Evolutionary conservation across 1,140 invertebrate species (phyloP).

Genomic region (Scylla paramamosain): DNA sequence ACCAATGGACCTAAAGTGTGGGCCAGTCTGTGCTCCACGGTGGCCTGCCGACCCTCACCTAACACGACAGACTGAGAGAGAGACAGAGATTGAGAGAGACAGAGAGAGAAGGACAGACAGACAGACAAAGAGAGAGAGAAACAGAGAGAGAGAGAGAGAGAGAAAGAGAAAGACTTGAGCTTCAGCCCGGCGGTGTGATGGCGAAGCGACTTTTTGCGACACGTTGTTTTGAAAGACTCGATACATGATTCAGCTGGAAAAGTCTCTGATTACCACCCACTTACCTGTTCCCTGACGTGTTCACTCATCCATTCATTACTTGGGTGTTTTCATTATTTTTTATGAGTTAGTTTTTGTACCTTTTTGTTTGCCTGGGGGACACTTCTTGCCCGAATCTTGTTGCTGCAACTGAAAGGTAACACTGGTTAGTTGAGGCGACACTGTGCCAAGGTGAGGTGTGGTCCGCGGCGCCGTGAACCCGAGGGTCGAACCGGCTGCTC

Average conservation of each 20-base stretch:
- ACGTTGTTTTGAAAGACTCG: not conserved
- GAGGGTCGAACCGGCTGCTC: not conserved
- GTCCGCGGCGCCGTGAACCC: not conserved
- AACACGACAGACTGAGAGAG: not conserved
- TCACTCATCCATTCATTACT: not conserved
- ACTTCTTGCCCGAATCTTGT: slow-evolving; percentile 70
- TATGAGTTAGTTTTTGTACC: not conserved
- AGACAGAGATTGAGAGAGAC: not conserved
- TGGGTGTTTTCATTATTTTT: not conserved
- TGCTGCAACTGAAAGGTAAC: slow-evolving; percentile 65
- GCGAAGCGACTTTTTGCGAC: not conserved
- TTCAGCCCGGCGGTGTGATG: too few relatives aligned
- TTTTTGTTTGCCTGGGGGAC: slow-evolving; percentile 36
- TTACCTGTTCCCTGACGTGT: too few relatives aligned
- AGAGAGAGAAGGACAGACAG: not conserved
- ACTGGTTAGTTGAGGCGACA: not conserved
- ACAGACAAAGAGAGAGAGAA: not conserved
- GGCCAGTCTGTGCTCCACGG: not conserved
- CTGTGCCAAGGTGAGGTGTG: not conserved
- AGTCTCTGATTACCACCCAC: too few relatives aligned
- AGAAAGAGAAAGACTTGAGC: not conserved
- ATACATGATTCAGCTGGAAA: too few relatives aligned
- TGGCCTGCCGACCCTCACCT: not conserved
- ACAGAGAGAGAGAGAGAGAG: not conserved
- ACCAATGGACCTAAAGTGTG: slow-evolving; percentile 52